Conservation (phyloP, 1,140 invertebrate genomes). For the Copidosoma floridanum region DNA sequence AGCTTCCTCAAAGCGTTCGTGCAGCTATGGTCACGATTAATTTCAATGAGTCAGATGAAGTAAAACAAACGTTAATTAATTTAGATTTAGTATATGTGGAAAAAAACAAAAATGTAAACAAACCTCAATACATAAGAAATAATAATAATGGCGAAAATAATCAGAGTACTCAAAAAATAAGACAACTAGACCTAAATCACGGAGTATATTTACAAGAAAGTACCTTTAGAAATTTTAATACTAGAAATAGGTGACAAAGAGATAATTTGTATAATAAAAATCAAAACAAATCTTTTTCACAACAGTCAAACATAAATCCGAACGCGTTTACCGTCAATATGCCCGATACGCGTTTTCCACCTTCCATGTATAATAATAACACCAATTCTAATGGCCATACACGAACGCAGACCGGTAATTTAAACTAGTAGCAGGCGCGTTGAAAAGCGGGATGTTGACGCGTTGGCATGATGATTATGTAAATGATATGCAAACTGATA, state of each 20-base stretch:
- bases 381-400: background rate
- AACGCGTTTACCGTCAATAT: too few species aligned
- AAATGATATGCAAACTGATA: constrained; percentile 3
- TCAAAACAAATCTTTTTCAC: too few species aligned
- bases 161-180: background rate
- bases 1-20: constrained; percentile 18
- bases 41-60: constrained; percentile 6
- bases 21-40: constrained; percentile 18
- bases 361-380: background rate
- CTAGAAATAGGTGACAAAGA: too few species aligned
- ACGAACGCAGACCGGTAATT: background rate
- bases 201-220: background rate
- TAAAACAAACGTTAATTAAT: constrained; percentile 22
- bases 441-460: constrained; percentile 7
- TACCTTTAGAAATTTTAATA: constrained; percentile 1
- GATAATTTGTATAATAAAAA: too few species aligned
- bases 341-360: too few species aligned
- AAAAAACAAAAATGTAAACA: constrained; percentile 10
- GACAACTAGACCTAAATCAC: background rate
- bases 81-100: constrained; percentile 20
- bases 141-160: background rate
- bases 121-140: background rate
- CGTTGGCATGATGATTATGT: constrained; percentile 14
- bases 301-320: background rate
- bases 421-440: constrained; percentile 23